Percentiles rank a stretch among this genome's conserved stretches.
These are phyloP conservation scores for Erebia ligea DNA, from an alignment of 2,888 invertebrate genomes.

Conservation along the genomic window DNA sequence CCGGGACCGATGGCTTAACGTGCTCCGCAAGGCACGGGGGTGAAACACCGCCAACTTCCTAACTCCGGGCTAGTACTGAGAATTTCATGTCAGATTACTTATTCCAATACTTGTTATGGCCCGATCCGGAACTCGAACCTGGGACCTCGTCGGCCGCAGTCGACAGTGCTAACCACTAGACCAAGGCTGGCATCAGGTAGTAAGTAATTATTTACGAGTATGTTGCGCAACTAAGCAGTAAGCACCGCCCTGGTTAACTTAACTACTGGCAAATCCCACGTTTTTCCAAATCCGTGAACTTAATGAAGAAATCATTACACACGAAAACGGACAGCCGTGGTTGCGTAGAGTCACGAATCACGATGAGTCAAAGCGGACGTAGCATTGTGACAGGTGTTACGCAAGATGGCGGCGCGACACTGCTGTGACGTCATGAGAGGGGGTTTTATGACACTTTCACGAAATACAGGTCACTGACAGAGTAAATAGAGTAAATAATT, in stretches of 20 bases:
- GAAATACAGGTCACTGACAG: no score
- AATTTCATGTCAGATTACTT: no score
- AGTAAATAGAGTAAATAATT: no score
- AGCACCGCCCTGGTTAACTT: neutral
- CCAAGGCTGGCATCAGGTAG: no score
- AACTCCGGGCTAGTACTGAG: no score
- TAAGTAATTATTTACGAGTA: neutral
- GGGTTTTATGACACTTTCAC: neutral
- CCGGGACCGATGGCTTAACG: no score
- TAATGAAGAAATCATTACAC: neutral
- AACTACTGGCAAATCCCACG: neutral
- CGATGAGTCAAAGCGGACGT: constrained; percentile 25
- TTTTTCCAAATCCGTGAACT: neutral
- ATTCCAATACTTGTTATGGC: no score
- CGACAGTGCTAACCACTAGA: no score
- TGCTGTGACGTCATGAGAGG: neutral
- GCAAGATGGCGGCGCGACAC: constrained; percentile 12
- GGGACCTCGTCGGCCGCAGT: no score
- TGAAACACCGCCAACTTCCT: no score
- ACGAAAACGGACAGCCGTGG: neutral
- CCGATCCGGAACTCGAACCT: no score
- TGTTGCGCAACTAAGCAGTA: neutral
- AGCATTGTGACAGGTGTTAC: constrained; percentile 15
- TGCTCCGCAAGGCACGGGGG: no score
- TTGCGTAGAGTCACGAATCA: neutral